A percentile compares a stretch with the other conserved stretches of the same genome.
Conservation (phyloP, 2,888 invertebrate species). For the Euproctis similis region DNA sequence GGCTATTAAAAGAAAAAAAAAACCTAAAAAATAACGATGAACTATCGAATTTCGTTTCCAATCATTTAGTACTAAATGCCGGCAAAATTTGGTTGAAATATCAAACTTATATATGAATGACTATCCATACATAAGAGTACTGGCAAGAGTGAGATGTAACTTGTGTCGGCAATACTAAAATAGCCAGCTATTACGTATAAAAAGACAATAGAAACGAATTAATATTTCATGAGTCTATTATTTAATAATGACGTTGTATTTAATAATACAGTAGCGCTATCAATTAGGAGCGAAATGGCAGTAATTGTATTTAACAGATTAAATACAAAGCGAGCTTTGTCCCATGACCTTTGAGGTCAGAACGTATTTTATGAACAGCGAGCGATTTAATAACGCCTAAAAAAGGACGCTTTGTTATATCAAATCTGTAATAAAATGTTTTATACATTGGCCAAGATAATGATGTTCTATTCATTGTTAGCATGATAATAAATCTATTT, state of each 20-base stretch:
- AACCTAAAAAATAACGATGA: no score
- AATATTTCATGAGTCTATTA: conserved; percentile 50
- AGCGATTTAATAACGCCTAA: conserved; percentile 18
- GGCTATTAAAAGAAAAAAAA: conserved; percentile 14
- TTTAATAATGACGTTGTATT: conserved; percentile 44
- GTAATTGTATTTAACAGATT: conserved; percentile 41
- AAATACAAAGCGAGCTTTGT: conserved; percentile 28
- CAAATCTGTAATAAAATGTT: no score
- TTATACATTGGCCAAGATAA: no score
- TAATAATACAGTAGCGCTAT: conserved; percentile 44
- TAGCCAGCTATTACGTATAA: conserved; percentile 20
- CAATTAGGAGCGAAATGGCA: conserved; percentile 44
- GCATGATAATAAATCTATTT: no score
- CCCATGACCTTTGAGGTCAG: conserved; percentile 30
- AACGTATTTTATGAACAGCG: conserved; percentile 16
- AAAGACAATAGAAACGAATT: conserved; percentile 44
- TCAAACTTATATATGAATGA: no score
- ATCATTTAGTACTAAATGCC: no score
- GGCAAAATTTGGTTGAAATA: no score
- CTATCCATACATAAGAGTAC: no score
- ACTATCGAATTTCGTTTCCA: no score
- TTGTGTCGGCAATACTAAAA: no score
- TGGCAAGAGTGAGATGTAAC: no score
- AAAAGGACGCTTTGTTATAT: not conserved
- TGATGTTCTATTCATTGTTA: no score